A percentile compares a stretch with the other conserved stretches of the same genome.
These are phyloP conservation scores for Apogon talboti DNA, from an alignment of 2,797 vertebrate genomes.

Conservation along the genomic window DNA sequence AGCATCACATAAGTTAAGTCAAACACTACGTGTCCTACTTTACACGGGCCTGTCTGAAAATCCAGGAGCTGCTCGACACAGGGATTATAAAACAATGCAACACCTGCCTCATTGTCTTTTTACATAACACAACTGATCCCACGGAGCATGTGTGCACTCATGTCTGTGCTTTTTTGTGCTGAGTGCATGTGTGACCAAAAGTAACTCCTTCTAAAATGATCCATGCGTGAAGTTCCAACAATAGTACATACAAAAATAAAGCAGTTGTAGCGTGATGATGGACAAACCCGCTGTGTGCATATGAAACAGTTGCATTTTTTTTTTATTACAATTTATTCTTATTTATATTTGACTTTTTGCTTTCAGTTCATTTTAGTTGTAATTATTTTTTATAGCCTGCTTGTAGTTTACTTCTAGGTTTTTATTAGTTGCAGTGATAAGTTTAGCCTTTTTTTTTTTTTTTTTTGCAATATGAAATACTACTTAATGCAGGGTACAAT, in stretches of 20 bases:
- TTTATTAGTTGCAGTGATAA: too few species aligned
- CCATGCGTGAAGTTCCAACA: neutral
- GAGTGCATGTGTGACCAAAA: slow-evolving; percentile 2
- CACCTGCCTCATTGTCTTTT: slow-evolving; percentile 68
- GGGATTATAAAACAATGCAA: slow-evolving; percentile 76
- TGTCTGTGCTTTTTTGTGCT: slow-evolving; percentile 16
- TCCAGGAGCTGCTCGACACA: slow-evolving; percentile 37
- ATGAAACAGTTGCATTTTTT: too few species aligned
- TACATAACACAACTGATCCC: slow-evolving; percentile 65
- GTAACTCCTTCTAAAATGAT: neutral
- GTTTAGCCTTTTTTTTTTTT: too few species aligned
- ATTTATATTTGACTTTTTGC: too few species aligned
- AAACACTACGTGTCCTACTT: slow-evolving; percentile 61
- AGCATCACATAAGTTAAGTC: slow-evolving; percentile 9
- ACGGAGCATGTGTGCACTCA: slow-evolving; percentile 8
- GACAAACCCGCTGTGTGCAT: neutral
- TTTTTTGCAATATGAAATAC: too few species aligned
- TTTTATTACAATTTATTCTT: too few species aligned
- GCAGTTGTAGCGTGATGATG: neutral
- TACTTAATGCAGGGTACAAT: too few species aligned
- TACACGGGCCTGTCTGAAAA: slow-evolving; percentile 29
- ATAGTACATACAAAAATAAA: neutral
- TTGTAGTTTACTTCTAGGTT: too few species aligned
- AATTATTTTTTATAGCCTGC: too few species aligned
- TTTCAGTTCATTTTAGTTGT: too few species aligned